These are phyloP conservation scores for Colletes gigas DNA, from an alignment of 1,140 invertebrate species.

Conservation along the genomic window DNA sequence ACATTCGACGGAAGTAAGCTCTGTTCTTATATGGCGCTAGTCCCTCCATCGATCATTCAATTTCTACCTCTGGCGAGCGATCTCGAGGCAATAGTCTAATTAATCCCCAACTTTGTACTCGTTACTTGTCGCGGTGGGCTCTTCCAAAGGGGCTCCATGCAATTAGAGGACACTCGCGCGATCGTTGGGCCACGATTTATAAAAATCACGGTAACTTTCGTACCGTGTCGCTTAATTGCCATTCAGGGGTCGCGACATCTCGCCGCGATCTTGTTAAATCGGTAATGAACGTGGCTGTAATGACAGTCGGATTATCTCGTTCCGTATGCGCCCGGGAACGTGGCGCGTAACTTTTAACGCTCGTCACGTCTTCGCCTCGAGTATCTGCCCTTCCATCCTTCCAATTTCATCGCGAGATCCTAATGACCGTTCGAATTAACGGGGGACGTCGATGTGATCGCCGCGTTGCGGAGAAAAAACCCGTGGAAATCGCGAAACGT, in stretches of 20 bases:
- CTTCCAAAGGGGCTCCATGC: not conserved
- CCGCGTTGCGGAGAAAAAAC: not conserved
- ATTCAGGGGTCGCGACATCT: slow-evolving; percentile 15
- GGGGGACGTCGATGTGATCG: slow-evolving; percentile 1
- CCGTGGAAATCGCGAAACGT: not conserved
- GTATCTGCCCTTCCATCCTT: slow-evolving; percentile 23
- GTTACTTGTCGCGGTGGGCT: not conserved
- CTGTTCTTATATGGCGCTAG: slow-evolving; percentile 16
- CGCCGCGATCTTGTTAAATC: slow-evolving; percentile 31
- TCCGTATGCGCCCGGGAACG: slow-evolving; percentile 28
- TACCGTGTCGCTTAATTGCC: slow-evolving; percentile 31
- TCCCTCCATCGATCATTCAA: slow-evolving; percentile 3
- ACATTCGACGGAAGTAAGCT: slow-evolving; percentile 85
- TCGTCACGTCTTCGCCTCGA: slow-evolving; percentile 22
- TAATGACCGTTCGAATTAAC: slow-evolving; percentile 53
- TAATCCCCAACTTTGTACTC: not conserved
- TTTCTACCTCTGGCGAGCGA: not conserved
- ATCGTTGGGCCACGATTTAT: slow-evolving; percentile 5
- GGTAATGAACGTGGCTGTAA: slow-evolving; percentile 47
- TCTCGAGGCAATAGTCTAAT: not conserved
- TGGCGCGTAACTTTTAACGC: slow-evolving; percentile 58
- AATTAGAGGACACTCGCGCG: slow-evolving; percentile 28
- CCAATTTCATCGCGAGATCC: slow-evolving; percentile 43
- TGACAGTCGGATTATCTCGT: slow-evolving; percentile 34
- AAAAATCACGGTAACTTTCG: slow-evolving; percentile 27